Conservation (phyloP, 2,113 vertebrate species). For the Alouatta palliata region DNA sequence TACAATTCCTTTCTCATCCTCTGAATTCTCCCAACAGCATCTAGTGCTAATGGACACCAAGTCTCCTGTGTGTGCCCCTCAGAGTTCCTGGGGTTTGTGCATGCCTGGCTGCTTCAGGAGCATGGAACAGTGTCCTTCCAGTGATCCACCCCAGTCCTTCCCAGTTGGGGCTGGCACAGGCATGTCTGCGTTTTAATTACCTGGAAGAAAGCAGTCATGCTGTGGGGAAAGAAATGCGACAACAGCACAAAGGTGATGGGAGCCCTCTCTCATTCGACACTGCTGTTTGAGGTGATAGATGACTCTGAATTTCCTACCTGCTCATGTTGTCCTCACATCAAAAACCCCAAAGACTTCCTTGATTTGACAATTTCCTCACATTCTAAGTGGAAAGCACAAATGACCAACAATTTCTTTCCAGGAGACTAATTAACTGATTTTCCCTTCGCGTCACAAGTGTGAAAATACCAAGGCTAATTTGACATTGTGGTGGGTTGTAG, state of each 20-base stretch:
- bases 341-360: not conserved
- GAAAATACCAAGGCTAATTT: not conserved
- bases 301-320: not conserved
- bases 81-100: fast-evolving
- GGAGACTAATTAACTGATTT: not conserved
- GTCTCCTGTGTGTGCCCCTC: too few relatives aligned
- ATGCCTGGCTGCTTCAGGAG: not conserved
- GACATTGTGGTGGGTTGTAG: not conserved
- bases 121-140: not conserved
- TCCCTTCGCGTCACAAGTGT: not conserved
- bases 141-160: not conserved
- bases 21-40: not conserved
- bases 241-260: not conserved
- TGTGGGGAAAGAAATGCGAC: not conserved
- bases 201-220: not conserved
- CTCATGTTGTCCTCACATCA: not conserved
- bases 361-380: not conserved
- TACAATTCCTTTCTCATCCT: not conserved
- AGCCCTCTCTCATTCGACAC: not conserved
- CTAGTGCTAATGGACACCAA: fast-evolving
- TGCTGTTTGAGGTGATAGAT: not conserved
- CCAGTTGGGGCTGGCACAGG: fast-evolving
- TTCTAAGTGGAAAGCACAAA: not conserved
- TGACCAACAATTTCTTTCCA: not conserved
- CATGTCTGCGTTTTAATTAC: not conserved